Conservation (phyloP, 2,888 invertebrate species). For the Cheilosia grossa region DNA sequence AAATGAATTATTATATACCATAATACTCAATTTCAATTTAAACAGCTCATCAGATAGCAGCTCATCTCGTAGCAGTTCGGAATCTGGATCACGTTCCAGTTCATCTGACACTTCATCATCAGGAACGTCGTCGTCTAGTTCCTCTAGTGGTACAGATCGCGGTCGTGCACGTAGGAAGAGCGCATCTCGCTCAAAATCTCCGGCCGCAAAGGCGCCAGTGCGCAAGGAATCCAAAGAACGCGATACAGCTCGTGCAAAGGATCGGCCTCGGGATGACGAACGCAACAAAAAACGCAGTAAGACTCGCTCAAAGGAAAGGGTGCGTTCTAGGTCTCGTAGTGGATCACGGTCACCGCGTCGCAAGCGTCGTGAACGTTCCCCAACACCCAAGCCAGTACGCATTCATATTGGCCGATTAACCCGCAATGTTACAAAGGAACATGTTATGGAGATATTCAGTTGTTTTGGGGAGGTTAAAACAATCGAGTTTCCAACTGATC, state of each 20-base stretch:
- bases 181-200: constrained; percentile 66
- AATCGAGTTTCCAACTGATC: constrained; percentile 95
- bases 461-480: constrained; percentile 93
- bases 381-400: constrained; percentile 95
- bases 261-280: constrained; percentile 77
- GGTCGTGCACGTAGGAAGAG: constrained; percentile 87
- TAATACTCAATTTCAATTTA: constrained; percentile 22
- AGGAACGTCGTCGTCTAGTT: constrained; percentile 87
- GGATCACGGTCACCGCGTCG: constrained; percentile 91
- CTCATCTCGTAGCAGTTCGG: constrained; percentile 88
- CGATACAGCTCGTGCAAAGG: constrained; percentile 76
- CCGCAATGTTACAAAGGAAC: constrained; percentile 95
- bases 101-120: constrained; percentile 86
- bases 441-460: constrained; percentile 95
- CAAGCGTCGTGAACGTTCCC: constrained; percentile 91
- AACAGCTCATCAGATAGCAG: constrained; percentile 91
- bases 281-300: constrained; percentile 67
- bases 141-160: constrained; percentile 87
- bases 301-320: constrained; percentile 77
- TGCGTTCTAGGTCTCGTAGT: constrained; percentile 86
- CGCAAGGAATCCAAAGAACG: constrained; percentile 78
- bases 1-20: not conserved
- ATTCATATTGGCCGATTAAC: constrained; percentile 97
- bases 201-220: constrained; percentile 77
- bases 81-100: constrained; percentile 90